phyloP scores from a whole-genome alignment of 1,140 invertebrate species.

The Drosophila pachea region DNA sequence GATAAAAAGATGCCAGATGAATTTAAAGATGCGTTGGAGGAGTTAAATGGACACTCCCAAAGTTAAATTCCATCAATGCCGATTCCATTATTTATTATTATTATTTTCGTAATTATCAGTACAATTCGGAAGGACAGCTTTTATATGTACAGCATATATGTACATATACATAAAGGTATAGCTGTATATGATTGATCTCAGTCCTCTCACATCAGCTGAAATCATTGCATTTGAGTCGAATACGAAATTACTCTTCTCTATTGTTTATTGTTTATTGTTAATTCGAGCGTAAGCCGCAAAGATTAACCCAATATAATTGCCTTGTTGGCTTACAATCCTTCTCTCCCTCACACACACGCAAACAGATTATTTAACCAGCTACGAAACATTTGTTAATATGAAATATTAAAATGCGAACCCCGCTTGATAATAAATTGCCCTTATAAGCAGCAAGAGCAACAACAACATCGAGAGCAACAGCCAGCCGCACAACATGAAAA shows the following conservation, averaged over 20 bases:
- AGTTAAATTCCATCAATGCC: too few relatives aligned
- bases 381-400: conserved; percentile 65
- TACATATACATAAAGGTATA: too few relatives aligned
- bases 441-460: conserved; percentile 57
- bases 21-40: too few relatives aligned
- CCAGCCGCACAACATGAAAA: conserved; percentile 56
- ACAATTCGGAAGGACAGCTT: too few relatives aligned
- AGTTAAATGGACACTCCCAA: too few relatives aligned
- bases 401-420: conserved; percentile 66
- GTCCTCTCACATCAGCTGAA: background rate
- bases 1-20: background rate
- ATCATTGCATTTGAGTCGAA: background rate
- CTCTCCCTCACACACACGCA: too few relatives aligned
- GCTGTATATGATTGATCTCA: too few relatives aligned
- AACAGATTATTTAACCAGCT: conserved; percentile 29
- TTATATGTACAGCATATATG: too few relatives aligned
- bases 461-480: conserved; percentile 13
- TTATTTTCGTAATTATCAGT: too few relatives aligned
- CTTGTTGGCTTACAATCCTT: background rate
- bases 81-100: too few relatives aligned
- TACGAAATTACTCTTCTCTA: background rate
- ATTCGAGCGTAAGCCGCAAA: conserved; percentile 32
- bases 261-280: conserved; percentile 18
- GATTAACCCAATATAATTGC: conserved; percentile 29
- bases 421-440: conserved; percentile 63